Percentiles rank a stretch among this genome's conserved stretches.
phyloP scores from a whole-genome alignment of 2,888 invertebrate species.

The Tortricodes alternella region DNA sequence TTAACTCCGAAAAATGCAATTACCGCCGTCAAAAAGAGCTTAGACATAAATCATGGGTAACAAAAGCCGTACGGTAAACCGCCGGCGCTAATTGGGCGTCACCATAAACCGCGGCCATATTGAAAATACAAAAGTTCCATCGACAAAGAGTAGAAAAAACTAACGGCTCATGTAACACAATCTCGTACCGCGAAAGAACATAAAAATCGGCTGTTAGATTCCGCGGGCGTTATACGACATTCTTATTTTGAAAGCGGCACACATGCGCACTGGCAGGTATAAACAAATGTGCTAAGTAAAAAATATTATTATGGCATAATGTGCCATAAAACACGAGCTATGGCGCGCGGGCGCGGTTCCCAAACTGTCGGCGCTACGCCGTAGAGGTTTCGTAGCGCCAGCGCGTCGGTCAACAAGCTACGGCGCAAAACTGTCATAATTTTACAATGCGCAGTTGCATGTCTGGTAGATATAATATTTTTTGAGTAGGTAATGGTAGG shows the following conservation, averaged over 20 bases:
- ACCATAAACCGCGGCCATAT: constrained; percentile 53
- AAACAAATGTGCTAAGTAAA: constrained; percentile 80
- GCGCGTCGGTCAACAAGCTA: neutral
- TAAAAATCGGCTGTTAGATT: constrained; percentile 72
- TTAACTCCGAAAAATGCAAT: constrained; percentile 43
- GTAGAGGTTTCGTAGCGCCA: constrained; percentile 11
- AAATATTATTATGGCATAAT: constrained; percentile 80
- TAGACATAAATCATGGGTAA: constrained; percentile 71
- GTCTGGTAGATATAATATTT: too few relatives aligned
- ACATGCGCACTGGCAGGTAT: constrained; percentile 44
- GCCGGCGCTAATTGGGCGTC: constrained; percentile 43
- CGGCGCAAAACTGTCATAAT: too few relatives aligned
- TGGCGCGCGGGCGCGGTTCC: constrained; percentile 52
- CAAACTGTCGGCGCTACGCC: constrained; percentile 53
- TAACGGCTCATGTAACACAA: constrained; percentile 61
- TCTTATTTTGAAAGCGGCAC: constrained; percentile 55
- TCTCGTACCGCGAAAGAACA: constrained; percentile 72
- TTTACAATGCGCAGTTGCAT: too few relatives aligned
- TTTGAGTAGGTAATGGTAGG: too few relatives aligned
- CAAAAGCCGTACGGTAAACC: constrained; percentile 62
- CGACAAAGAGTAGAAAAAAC: constrained; percentile 54
- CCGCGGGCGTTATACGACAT: constrained; percentile 63
- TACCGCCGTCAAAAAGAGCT: constrained; percentile 41
- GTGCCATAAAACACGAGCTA: constrained; percentile 76
- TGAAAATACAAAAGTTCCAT: constrained; percentile 49